phyloP scores from a whole-genome alignment of 2,797 vertebrate species.

The Sciurus carolinensis region DNA sequence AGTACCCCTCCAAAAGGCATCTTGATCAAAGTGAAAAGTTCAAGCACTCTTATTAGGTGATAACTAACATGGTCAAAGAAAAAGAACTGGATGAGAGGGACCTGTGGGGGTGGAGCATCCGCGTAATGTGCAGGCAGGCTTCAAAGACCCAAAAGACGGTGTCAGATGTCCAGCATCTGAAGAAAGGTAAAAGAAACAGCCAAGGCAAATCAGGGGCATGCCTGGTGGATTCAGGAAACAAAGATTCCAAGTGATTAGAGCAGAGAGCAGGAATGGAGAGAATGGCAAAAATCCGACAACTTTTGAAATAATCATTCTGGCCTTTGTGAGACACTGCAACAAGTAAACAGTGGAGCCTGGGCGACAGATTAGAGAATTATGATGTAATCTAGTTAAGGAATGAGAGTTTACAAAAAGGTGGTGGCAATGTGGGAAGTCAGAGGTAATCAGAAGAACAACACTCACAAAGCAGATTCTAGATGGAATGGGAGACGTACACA shows the following conservation, averaged over 20 bases:
- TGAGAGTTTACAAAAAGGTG: neutral
- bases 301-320: constrained; percentile 3
- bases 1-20: neutral
- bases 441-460: constrained; percentile 22
- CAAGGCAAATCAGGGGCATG: neutral
- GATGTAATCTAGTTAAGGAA: neutral
- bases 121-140: neutral
- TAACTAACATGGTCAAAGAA: neutral
- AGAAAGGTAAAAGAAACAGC: constrained; percentile 10
- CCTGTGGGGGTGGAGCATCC: too few species aligned
- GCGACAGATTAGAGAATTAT: neutral
- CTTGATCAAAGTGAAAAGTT: neutral
- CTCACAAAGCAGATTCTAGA: neutral
- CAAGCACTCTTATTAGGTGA: neutral
- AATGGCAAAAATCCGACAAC: neutral
- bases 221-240: neutral
- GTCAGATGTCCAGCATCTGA: neutral
- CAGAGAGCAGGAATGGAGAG: neutral
- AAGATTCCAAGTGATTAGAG: neutral
- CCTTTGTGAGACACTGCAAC: neutral
- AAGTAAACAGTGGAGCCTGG: neutral
- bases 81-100: neutral
- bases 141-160: neutral
- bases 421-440: neutral
- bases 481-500: neutral